Percentiles rank a stretch among this genome's conserved stretches.
Evolutionary conservation across 1,140 invertebrate species (phyloP).

Genomic region (Polypedilum vanderplanki): DNA sequence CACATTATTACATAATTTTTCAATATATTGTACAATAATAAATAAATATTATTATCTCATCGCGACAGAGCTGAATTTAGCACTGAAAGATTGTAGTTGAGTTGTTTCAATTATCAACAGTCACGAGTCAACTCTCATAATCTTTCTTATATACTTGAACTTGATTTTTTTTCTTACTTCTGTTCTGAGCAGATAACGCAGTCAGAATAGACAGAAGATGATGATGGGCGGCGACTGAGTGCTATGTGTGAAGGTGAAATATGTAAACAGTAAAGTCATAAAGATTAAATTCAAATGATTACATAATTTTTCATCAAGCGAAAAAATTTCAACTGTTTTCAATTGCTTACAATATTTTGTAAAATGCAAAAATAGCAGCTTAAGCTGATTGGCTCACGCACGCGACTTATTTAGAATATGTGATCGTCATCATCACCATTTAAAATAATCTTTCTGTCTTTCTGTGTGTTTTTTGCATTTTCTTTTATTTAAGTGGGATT

Average conservation of each 20-base stretch:
- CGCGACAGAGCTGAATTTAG: not conserved
- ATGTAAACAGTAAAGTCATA: no score
- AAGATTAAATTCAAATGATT: no score
- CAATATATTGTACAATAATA: not conserved
- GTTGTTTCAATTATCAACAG: constrained; percentile 12
- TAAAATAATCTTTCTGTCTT: not conserved
- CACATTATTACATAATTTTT: no score
- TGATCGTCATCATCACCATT: not conserved
- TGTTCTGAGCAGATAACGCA: not conserved
- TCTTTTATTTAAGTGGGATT: constrained; percentile 3
- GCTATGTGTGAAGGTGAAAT: no score
- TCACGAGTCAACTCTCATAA: not conserved
- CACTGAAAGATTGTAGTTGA: not conserved
- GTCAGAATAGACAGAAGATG: not conserved
- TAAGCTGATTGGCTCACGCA: not conserved
- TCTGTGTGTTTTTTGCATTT: not conserved
- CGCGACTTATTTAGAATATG: not conserved
- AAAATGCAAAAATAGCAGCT: no score
- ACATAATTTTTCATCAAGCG: no score
- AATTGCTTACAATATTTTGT: no score
- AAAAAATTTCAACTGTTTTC: no score
- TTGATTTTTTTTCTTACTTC: not conserved
- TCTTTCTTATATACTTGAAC: not conserved
- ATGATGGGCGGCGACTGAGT: no score
- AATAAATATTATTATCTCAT: not conserved